Evolutionary conservation across 2,888 invertebrate species (phyloP).

Genomic region (Masnerella sp.): DNA sequence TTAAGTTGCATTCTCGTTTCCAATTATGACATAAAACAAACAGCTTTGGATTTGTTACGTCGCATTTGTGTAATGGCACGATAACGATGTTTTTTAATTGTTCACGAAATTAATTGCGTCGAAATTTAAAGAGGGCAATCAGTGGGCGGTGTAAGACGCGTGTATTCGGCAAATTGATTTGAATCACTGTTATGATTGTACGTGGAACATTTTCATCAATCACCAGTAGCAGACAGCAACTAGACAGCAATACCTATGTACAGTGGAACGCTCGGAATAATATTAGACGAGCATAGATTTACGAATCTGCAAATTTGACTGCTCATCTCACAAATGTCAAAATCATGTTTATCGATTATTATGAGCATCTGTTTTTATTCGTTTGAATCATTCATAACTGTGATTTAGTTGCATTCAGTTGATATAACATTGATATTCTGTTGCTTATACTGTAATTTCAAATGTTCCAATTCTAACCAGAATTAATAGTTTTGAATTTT

Average conservation of each 20-base stretch:
- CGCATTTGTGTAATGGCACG: too few relatives aligned
- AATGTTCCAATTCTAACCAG: too few relatives aligned
- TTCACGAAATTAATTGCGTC: too few relatives aligned
- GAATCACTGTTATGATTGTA: constrained; percentile 48
- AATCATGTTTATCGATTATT: constrained; percentile 33
- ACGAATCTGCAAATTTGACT: constrained; percentile 49
- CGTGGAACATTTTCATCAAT: constrained; percentile 57
- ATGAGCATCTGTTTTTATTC: constrained; percentile 13
- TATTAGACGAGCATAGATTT: constrained; percentile 44
- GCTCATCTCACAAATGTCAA: constrained; percentile 28
- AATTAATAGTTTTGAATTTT: too few relatives aligned
- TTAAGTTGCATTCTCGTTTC: constrained; percentile 6
- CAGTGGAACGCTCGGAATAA: constrained; percentile 40
- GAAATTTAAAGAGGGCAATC: background rate
- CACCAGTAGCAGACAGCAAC: constrained; percentile 49
- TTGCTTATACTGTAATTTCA: background rate
- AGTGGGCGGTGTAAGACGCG: constrained; percentile 9
- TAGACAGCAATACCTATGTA: constrained; percentile 48
- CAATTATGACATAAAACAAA: too few relatives aligned
- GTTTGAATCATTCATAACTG: background rate
- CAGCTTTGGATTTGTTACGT: too few relatives aligned
- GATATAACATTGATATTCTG: background rate
- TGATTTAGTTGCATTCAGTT: background rate
- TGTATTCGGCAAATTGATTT: constrained; percentile 38
- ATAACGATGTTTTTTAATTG: too few relatives aligned